Evolutionary conservation across 2,797 vertebrate genomes (phyloP), one percentile per base, ranked within the genome.

Genomic region (Hydrolagus colliei): DNA sequence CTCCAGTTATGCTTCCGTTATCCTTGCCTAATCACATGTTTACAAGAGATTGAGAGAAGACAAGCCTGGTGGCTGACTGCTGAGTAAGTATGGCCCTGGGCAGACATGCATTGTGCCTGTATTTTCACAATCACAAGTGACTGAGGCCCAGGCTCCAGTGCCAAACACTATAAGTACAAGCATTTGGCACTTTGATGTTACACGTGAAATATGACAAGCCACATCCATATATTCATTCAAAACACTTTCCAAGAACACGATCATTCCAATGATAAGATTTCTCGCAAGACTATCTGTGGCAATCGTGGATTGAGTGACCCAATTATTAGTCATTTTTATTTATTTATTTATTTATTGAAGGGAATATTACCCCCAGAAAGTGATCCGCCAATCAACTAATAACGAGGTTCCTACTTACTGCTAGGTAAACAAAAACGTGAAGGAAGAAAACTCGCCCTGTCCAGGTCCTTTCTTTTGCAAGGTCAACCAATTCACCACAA

Each of bases 201-300:
- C 78, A 67, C 67, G 78, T 32, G 65, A 82, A 67, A 82, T 67
- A 67, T 82, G 27, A 67, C 35, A 65, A 32, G 22, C 11, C 78
- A 82, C 78, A 82, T 62, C 78, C 78, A 82, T 65, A 14, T 82
- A 67, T 18, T 67, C n/a, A 80, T n/a, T 77, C 11, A 80, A 35
- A 52, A 52, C 41, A 27, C 27, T 13, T 62, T 82, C 78, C 14
- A 14, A 32, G 27, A 18, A 65, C 1, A 67, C 16, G 32, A 68
- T 68, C 78, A 52, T 52, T 52, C 22, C 22, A 82, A 27, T 67
- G 7, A 22, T 79, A 14, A 65, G 6, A 32, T 22, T 14, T 63
- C 77, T 79, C 61, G 14, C n/a, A 4, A 14, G 9, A 63, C 20
- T 52, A 52, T 52, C 41, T 3, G 41, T 52, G 41, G 6, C 41